Evolutionary conservation across 2,888 invertebrate species (phyloP).

Genomic region (Tricholauxania praeusta): DNA sequence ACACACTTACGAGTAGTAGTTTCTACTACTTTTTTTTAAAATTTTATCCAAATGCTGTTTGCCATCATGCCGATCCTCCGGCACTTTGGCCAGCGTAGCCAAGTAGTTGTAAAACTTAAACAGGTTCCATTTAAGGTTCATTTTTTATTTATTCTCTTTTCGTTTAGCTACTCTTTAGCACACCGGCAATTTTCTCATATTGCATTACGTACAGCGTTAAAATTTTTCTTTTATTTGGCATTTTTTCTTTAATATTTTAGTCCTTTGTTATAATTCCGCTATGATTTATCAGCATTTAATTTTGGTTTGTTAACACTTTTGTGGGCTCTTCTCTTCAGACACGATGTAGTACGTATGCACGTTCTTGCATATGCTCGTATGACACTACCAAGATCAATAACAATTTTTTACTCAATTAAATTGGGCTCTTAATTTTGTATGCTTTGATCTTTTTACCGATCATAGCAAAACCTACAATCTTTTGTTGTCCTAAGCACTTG

Average conservation of each 20-base stretch:
- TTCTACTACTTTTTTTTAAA: conserved; percentile 18
- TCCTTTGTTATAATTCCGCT: conserved; percentile 45
- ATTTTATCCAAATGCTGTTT: not conserved
- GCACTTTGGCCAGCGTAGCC: conserved; percentile 4
- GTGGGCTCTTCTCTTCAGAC: not conserved
- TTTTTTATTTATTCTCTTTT: not conserved
- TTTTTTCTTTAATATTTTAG: conserved; percentile 13
- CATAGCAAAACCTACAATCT: too few relatives aligned
- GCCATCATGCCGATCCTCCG: not conserved
- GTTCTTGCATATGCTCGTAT: not conserved
- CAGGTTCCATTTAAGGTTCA: conserved; percentile 13
- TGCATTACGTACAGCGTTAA: conserved; percentile 27
- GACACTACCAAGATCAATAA: not conserved
- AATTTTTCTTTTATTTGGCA: conserved; percentile 12
- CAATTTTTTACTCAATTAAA: conserved; percentile 32
- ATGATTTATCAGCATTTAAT: conserved; percentile 59
- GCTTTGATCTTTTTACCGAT: not conserved
- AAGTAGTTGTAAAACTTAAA: conserved; percentile 21
- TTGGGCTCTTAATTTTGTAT: not conserved
- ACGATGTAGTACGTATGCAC: too few relatives aligned
- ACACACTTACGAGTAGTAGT: not conserved
- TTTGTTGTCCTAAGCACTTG: conserved; percentile 11
- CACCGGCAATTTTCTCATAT: conserved; percentile 45
- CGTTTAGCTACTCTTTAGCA: conserved; percentile 9
- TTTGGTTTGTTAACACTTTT: conserved; percentile 62